Evolutionary conservation across 2,113 vertebrate species (phyloP), one percentile per base, ranked within the genome.

Genomic region (Phrynocephalus versicolor): DNA sequence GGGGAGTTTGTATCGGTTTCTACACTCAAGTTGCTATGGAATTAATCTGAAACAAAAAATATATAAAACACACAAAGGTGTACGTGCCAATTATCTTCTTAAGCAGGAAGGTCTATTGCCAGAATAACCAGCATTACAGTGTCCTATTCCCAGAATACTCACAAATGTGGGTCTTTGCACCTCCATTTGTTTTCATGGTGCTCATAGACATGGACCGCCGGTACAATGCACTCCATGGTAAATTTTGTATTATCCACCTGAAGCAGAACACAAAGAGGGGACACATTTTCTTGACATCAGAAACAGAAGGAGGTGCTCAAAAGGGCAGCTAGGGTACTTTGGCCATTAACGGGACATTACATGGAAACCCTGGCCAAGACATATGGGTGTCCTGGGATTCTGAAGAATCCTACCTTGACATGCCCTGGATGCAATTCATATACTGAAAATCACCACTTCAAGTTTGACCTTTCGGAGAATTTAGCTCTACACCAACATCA

Each of bases 151-250:
- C 70, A 1, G 21, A 0, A 83, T 85, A 97, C 99, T 98, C 96
- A 99, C 98, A 91, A 41, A 39, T 97, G 98, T 0, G 97, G 96
- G 89, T 99, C 98, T 95, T 96, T 97, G 97, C 95, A 97, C 93
- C 97, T 98, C 99, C 99, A 99, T 88, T 97, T 97, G 95, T 98
- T 98, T 92, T 99, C 99, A 0, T 98, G 98, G 80, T 98, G 98
- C 91, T 99, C 98, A 0, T 98, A 98, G 76, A 99, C 97, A 0
- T 97, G 94, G 81, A 99, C 96, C 15, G 98, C 97, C 0, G 98
- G 98, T 45, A 97, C 96, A 35, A 95, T 93, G 13, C 98, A 99
- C 91, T 98, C 98, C 95, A 98, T 96, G 0, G 97, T 97, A 85
- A 99, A 97, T 92, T 97, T 97, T 80, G 96, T 97, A 94, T 96